Evolutionary conservation across 1,140 invertebrate species (phyloP).

Genomic region (Trichoplusia ni): DNA sequence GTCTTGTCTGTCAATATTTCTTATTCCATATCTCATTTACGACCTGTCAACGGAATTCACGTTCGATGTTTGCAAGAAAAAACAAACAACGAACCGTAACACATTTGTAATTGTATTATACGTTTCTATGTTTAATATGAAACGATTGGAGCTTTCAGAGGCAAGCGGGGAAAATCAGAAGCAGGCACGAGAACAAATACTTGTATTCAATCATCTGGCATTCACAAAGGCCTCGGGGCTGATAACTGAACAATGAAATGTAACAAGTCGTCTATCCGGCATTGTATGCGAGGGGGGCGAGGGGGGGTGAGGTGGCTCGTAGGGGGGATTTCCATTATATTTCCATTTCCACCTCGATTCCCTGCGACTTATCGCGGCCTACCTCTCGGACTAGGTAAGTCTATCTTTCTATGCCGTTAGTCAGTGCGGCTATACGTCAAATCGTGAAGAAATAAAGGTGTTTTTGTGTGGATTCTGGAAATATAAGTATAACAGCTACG

Average conservation of each 20-base stretch:
- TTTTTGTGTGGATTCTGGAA: constrained; percentile 33
- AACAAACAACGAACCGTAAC: constrained; percentile 32
- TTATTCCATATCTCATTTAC: background rate
- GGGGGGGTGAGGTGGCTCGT: constrained; percentile 37
- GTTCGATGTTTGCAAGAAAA: constrained; percentile 13
- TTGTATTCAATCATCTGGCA: constrained; percentile 78
- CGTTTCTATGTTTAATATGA: constrained; percentile 52
- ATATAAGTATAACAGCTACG: constrained; percentile 7
- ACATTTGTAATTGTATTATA: constrained; percentile 60
- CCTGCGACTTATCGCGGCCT: constrained; percentile 75
- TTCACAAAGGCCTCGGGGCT: constrained; percentile 76
- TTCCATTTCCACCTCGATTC: constrained; percentile 80
- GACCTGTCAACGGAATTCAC: background rate
- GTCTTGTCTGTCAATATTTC: background rate
- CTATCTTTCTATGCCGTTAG: constrained; percentile 79
- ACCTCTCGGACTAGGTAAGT: constrained; percentile 74
- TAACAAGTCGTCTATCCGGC: constrained; percentile 78
- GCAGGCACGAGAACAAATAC: constrained; percentile 78
- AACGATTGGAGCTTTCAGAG: constrained; percentile 63
- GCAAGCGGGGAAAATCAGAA: constrained; percentile 72
- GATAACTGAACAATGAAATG: constrained; percentile 81
- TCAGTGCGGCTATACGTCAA: constrained; percentile 57
- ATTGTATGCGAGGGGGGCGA: constrained; percentile 69
- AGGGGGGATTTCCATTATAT: constrained; percentile 72
- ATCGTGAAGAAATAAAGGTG: constrained; percentile 38